Evolutionary conservation across 1,140 invertebrate genomes (phyloP), one percentile per base, ranked within the genome.

Genomic region (Coptotermes formosanus): DNA sequence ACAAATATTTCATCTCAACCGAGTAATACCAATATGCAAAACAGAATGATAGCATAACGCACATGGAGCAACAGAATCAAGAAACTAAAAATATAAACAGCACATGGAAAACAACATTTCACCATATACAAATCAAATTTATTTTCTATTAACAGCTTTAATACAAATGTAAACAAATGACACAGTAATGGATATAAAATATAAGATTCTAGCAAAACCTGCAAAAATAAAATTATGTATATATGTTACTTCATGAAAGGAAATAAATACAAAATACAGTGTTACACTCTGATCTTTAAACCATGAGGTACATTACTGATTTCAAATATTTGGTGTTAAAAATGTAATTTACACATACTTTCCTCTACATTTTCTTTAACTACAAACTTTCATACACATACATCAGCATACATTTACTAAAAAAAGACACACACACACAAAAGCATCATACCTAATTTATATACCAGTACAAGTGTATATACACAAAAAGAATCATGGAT

Each of bases 151-250:
- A 75, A 75, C 9, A 30, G 8, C 3, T 75, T n/a, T 75, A n/a
- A n/a, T 75, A 75, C 64, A 75, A 75, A 75, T 75, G n/a, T 75
- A 75, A 25, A 30, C 64, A 75, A 75, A 75, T 75, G 52, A 55
- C 52, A 75, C n/a, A 8, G 30, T 2, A 75, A 75, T 75, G 2
- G n/a, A 75, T 11, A 30, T 75, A 30, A 9, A n/a, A 75, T 75
- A 75, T 7, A 75, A 75, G 12, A n/a, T 75, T 25, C 64, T 75
- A 75, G n/a, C 14, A 75, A 30, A 16, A 30, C 30, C 64, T 75
- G 30, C 64, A 75, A 75, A 75, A 75, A 75, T 75, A 75, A 75
- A 75, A 75, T 75, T 75, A 75, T 0, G 16, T 25, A 75, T 75
- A 75, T 30, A 75, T 75, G 64, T 30, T 30, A 75, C 9, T 75